Conservation (phyloP, 2,797 vertebrate genomes). For the Coccyzus lansbergi region DNA sequence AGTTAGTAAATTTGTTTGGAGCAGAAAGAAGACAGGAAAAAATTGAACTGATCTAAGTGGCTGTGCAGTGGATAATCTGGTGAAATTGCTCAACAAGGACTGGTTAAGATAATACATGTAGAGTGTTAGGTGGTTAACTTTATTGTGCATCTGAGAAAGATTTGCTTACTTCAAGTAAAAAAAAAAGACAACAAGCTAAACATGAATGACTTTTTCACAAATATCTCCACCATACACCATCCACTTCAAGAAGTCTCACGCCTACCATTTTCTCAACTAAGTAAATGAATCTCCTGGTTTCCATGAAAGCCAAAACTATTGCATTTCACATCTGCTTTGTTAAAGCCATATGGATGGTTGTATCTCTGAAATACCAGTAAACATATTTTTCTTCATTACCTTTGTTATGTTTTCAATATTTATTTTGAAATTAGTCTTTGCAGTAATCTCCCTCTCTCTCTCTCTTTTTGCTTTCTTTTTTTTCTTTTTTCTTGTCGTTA, state of each 20-base stretch:
- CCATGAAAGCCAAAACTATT: not conserved
- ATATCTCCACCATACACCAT: not conserved
- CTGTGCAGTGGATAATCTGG: not conserved
- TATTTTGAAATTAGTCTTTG: not conserved
- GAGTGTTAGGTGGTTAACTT: not conserved
- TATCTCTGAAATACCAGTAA: not conserved
- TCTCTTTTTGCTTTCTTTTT: not conserved
- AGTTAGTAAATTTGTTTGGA: not conserved
- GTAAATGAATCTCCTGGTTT: not conserved
- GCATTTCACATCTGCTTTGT: not conserved
- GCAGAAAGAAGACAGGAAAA: not conserved
- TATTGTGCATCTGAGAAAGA: not conserved
- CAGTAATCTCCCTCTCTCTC: not conserved
- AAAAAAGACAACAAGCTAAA: not conserved
- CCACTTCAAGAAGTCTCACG: not conserved
- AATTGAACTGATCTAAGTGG: not conserved
- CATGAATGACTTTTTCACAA: not conserved
- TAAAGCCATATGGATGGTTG: not conserved
- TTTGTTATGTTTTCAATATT: not conserved
- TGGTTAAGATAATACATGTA: not conserved
- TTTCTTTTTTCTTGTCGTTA: slow-evolving; percentile 36
- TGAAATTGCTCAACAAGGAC: not conserved
- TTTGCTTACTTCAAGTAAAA: not conserved
- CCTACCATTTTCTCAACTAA: not conserved
- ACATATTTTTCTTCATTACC: not conserved